Conservation (phyloP, 2,888 invertebrate genomes). For the Amphipoea oculea region DNA sequence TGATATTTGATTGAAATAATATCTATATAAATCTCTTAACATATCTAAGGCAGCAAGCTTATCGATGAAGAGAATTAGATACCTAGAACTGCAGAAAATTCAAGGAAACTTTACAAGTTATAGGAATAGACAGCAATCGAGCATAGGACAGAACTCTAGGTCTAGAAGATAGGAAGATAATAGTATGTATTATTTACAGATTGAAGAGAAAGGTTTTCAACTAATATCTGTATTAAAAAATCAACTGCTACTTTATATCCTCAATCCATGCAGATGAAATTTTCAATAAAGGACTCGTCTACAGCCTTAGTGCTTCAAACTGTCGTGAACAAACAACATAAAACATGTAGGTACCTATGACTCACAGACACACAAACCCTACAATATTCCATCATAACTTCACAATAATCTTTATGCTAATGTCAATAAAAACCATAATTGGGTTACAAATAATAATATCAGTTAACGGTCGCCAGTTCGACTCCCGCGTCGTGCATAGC, state of each 20-base stretch:
- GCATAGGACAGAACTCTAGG: background rate
- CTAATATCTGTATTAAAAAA: background rate
- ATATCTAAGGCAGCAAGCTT: background rate
- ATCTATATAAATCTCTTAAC: conserved; percentile 5
- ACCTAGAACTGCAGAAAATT: background rate
- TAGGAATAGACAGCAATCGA: no score
- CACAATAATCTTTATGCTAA: conserved; percentile 30
- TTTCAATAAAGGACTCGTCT: background rate
- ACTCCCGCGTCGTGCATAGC: conserved; percentile 63
- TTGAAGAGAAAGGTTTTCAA: background rate
- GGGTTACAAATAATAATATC: conserved; percentile 50
- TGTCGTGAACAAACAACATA: background rate
- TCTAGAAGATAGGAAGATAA: no score
- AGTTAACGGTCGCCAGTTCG: conserved; percentile 59
- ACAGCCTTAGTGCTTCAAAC: background rate
- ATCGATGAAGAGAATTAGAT: background rate
- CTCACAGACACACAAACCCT: conserved; percentile 27
- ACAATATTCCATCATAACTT: background rate
- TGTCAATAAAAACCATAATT: conserved; percentile 52
- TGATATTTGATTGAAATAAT: conserved; percentile 55
- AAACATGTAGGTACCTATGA: background rate
- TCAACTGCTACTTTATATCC: no score
- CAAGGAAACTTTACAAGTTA: no score
- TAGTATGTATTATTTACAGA: background rate
- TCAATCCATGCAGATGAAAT: background rate